Base-by-base conservation (phyloP, 2,797 vertebrate species). In the Myotis vivesi region DNA sequence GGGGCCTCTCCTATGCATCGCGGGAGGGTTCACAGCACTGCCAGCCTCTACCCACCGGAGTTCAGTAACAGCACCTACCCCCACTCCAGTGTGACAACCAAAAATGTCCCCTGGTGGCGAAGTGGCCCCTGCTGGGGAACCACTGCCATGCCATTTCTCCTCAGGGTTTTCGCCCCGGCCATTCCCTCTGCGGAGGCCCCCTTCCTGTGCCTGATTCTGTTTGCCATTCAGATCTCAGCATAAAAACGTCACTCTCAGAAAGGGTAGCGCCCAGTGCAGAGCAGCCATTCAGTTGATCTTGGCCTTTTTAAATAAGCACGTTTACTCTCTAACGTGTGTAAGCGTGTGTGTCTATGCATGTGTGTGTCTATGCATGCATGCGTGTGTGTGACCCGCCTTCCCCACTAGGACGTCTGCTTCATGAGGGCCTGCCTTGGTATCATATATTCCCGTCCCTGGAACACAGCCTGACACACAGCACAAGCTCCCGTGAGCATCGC, bases 321-420 rank as follows among this genome's bases (percentile, higher is more conserved):
- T 76, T 36, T 25, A 25, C 44, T 59, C 49, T 81, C 28, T 68
- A 1, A 64, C 59, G 8, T 28, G 16, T 11, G 1, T 15, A 33
- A 53, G 36, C 16, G 11, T 16, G 16, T 53, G 80, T 64, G 30
- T 33, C 59, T 44, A 51, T 6, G 3, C 6, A 25, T 5, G 3
- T 38, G 23, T 38, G 57, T 51, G 22, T 36, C 8, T 57, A 25
- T 23, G 6, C 51, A 3, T 46, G 5, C 22, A 2, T 69, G 64
- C 51, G 22, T 51, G 22, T 17, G 25, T 53, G 41, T 64, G 30
- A 23, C 41, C 41, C 69, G 38, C 20, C 64, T 75, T 92, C 55
- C 55, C 73, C 57, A 25, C 25, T 4, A 83, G 62, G 38, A 92
- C 28, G 33, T 79, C 49, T 87, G 33, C 69, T 89, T 82, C 30